Conservation (phyloP, 2,888 invertebrate species). For the Agrotis segetum region DNA sequence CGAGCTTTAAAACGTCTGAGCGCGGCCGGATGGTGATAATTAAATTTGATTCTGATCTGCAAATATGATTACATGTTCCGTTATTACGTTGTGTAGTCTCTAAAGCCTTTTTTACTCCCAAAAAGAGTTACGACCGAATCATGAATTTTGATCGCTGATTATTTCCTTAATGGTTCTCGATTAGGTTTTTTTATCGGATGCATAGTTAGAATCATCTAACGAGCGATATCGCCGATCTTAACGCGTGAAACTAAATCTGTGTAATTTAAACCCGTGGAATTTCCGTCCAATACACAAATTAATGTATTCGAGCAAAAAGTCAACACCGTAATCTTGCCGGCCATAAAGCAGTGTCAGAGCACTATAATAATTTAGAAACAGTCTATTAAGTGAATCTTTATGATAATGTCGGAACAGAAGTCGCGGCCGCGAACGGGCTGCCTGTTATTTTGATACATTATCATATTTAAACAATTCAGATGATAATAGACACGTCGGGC, state of each 20-base stretch:
- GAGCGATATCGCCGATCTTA: constrained; percentile 57
- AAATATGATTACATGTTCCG: constrained; percentile 81
- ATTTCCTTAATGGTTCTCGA: constrained; percentile 72
- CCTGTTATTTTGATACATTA: constrained; percentile 91
- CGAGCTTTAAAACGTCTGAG: constrained; percentile 74
- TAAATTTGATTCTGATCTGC: constrained; percentile 86
- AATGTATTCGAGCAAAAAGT: constrained; percentile 77
- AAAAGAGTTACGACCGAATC: constrained; percentile 75
- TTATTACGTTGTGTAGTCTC: constrained; percentile 76
- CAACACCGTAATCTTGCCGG: constrained; percentile 80
- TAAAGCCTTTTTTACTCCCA: constrained; percentile 74
- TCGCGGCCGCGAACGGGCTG: constrained; percentile 86
- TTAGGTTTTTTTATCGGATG: constrained; percentile 70
- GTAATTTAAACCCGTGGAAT: constrained; percentile 71
- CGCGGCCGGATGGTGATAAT: constrained; percentile 82
- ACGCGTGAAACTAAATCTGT: constrained; percentile 58
- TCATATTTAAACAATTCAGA: constrained; percentile 91
- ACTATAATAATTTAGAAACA: constrained; percentile 89
- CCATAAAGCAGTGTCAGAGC: constrained; percentile 86
- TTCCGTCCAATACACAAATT: constrained; percentile 74
- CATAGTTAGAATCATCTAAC: constrained; percentile 63
- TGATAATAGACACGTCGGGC: constrained; percentile 91
- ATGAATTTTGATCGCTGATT: constrained; percentile 76
- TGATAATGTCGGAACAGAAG: constrained; percentile 90
- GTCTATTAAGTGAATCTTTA: constrained; percentile 91